Base-by-base conservation (phyloP, 1,140 invertebrate genomes). In the Alviniconcha marisindica region DNA sequence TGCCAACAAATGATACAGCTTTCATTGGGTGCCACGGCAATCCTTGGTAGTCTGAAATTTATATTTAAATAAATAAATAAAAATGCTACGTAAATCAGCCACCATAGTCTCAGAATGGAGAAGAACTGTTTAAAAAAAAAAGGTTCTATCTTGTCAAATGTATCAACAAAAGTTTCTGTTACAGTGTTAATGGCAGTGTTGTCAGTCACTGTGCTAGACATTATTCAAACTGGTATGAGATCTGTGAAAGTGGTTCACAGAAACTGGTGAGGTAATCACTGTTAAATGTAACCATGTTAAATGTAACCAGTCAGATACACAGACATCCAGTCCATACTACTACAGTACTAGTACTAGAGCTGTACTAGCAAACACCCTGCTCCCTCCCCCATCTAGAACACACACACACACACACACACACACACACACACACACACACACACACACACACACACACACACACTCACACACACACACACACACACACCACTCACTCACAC, bases 1-100 rank as follows among this genome's bases (percentile, higher is more conserved):
- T 99, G 97, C 96, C 97, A 97, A 85, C 96, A 97, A 60, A 97
- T 95, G 84, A 97, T 95, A 77, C 96, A 97, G 66, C 94, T 95
- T n/a, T 95, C 95, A 93, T 97, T 95, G 38, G 77, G 80, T 51
- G 89, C 88, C 77, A 87, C 48, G 56, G 86, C 86, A 31, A 91
- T 83, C 79, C 82, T 78, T 0, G 89, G 89, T 24, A 56, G 76
- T 83, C 87, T 89, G 60, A 1, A 48, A 48, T 18, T n/a, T n/a
- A n/a, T n/a, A n/a, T n/a, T n/a, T n/a, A n/a, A n/a, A n/a, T n/a
- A n/a, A n/a, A n/a, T n/a, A n/a, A n/a, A n/a, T n/a, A n/a, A n/a
- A n/a, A n/a, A n/a, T n/a, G n/a, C n/a, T n/a, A n/a, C n/a, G n/a
- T n/a, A n/a, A n/a, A n/a, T n/a, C n/a, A n/a, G n/a, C n/a, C n/a